Evolutionary conservation across 2,888 invertebrate genomes (phyloP).

Genomic region (Glyphotaelius pellucidus): DNA sequence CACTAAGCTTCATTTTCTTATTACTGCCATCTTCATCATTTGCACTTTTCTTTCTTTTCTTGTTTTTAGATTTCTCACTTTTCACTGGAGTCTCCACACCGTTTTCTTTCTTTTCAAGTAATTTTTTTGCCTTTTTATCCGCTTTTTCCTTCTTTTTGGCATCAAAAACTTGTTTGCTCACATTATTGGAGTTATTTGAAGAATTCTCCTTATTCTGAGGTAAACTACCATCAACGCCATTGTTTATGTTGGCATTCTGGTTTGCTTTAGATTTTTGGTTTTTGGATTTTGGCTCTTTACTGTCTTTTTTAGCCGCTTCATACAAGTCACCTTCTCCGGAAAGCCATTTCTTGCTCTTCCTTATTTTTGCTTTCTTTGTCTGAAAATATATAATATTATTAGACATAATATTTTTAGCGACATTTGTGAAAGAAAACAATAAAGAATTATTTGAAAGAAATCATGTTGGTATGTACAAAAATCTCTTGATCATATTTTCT

Average conservation of each 20-base stretch:
- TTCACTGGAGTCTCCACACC: neutral
- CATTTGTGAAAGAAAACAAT: neutral
- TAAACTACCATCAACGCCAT: neutral
- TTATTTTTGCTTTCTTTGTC: slow-evolving; percentile 56
- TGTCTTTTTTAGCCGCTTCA: neutral
- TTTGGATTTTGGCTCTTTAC: neutral
- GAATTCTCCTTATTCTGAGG: neutral
- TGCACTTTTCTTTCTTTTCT: slow-evolving; percentile 10
- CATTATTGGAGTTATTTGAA: neutral
- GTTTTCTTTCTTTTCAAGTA: neutral
- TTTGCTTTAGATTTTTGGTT: neutral
- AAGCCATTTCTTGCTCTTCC: slow-evolving; percentile 52
- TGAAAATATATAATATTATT: slow-evolving; percentile 22
- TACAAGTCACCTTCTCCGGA: neutral
- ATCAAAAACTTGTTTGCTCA: slow-evolving; percentile 2
- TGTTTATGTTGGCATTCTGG: neutral
- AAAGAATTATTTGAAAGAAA: neutral
- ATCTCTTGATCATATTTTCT: too few relatives aligned
- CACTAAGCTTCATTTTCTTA: slow-evolving; percentile 2
- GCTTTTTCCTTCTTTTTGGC: slow-evolving; percentile 31
- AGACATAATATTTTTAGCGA: neutral
- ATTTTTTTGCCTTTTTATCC: slow-evolving; percentile 16
- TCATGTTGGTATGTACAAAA: too few relatives aligned
- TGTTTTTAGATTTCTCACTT: slow-evolving; percentile 7
- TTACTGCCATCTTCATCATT: neutral